Evolutionary conservation across 2,797 vertebrate genomes (phyloP), one percentile per base, ranked within the genome.

Genomic region (Falco berigora): DNA sequence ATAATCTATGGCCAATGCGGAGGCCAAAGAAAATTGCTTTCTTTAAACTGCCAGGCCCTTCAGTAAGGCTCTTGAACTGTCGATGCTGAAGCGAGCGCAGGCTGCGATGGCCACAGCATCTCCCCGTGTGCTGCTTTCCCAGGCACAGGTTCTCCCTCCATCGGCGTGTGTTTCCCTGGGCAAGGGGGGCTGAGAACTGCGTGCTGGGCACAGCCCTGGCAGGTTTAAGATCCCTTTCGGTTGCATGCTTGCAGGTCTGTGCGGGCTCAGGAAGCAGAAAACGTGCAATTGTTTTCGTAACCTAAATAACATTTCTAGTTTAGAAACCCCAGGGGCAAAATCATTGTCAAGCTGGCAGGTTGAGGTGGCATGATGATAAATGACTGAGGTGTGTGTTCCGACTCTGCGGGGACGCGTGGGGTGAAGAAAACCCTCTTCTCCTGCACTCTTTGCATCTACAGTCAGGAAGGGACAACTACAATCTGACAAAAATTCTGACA

Each of bases 321-420:
- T 92, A 93, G 84, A 97, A 97, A 91, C 94, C 96, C 82, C 34
- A 1, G 92, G 97, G 97, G 95, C 83, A 94, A 97, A 97, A 97
- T 95, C 86, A 74, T 96, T 97, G 97, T 38, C 91, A 86, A 87
- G 91, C 94, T 83, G 96, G 96, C 92, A 96, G 97, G 96, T 94
- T 96, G 96, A 94, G 97, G 86, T 95, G 97, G 96, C 95, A 79
- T 20, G 95, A 92, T 95, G 97, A 97, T 97, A 94, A 98, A 98
- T 97, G 96, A 83, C 56, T 77, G 96, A 95, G 92, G 94, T 93
- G 81, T 90, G 72, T 49, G 93, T 63, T 92, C 80, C 89, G 88
- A 36, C 84, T 95, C 94, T 55, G 55, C 0, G 8, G 86, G 80
- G 88, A 95, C 88, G n/a, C 2, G 6, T 23, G 52, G 72, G 89